Conservation (phyloP, 2,888 invertebrate species). For the Tuta absoluta region DNA sequence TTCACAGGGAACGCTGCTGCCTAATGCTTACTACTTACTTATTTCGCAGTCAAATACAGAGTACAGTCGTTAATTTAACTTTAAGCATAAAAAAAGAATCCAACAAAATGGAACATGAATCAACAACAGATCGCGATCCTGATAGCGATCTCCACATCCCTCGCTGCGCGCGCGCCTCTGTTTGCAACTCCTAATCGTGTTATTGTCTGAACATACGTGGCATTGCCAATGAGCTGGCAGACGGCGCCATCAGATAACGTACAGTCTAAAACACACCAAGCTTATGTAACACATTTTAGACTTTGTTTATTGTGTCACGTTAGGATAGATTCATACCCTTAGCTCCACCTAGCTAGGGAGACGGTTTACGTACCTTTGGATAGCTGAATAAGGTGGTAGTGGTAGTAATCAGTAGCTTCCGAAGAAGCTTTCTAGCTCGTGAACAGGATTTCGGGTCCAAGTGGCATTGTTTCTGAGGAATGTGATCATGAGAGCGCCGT, state of each 20-base stretch:
- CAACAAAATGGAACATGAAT: background rate
- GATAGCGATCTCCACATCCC: slow-evolving; percentile 33
- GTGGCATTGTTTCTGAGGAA: too few species aligned
- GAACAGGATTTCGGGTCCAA: too few species aligned
- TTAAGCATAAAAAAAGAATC: background rate
- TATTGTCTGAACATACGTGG: slow-evolving; percentile 55
- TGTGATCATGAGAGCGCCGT: too few species aligned
- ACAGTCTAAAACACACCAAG: background rate
- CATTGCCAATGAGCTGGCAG: slow-evolving; percentile 39
- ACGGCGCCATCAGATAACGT: slow-evolving; percentile 69
- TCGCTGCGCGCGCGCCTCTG: slow-evolving; percentile 58
- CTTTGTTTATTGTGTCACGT: too few species aligned
- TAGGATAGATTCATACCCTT: too few species aligned
- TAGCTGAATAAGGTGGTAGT: too few species aligned
- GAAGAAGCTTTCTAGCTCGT: too few species aligned
- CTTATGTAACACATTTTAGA: background rate
- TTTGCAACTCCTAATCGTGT: slow-evolving; percentile 68
- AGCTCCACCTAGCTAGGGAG: too few species aligned
- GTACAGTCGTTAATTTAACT: background rate
- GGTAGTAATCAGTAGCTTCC: too few species aligned
- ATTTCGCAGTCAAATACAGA: background rate
- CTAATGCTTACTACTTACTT: too few species aligned
- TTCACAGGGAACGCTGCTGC: too few species aligned
- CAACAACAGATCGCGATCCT: background rate
- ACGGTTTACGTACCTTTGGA: too few species aligned